Evolutionary conservation across 1,140 invertebrate species (phyloP), one percentile per base, ranked within the genome.

Genomic region (Cydia strobilella): DNA sequence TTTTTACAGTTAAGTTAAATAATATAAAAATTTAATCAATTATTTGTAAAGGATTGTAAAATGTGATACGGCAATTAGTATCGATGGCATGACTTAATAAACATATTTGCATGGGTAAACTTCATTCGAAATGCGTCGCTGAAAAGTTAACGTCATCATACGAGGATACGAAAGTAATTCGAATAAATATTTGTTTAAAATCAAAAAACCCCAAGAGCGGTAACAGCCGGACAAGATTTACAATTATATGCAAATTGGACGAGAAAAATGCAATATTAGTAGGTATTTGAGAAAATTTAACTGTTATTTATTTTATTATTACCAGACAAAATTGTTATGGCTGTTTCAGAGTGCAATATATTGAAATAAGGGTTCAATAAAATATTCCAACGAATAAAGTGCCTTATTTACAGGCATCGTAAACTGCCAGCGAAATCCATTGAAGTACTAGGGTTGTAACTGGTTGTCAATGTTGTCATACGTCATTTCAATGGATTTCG

Each of bases 341-440:
- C 84, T 86, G 82, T 80, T 80, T 74, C 72, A 69, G 81, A 81
- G 87, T 89, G 87, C 87, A 89, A 89, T 89, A 89, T 86, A 80
- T 85, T 84, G 79, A 74, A 74, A 75, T 81, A 77, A 76, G 74
- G n/a, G 31, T 69, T 39, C 23, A 69, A 69, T 69, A 69, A 69
- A 69, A 69, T 39, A 39, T 69, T 39, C 3, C 31, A 69, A 69
- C 20, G 3, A 13, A 69, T 39, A n/a, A 42, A 18, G 31, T 35
- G 35, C 35, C 31, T 69, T 35, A 69, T 45, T n/a, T n/a, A n/a
- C n/a, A n/a, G n/a, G n/a, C n/a, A n/a, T n/a, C n/a, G n/a, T n/a
- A n/a, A n/a, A n/a, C n/a, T n/a, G n/a, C n/a, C n/a, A n/a, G n/a
- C n/a, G n/a, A n/a, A n/a, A n/a, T n/a, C n/a, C n/a, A n/a, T n/a